Evolutionary conservation across 2,113 vertebrate genomes (phyloP).

Genomic region (Camelus dromedarius): DNA sequence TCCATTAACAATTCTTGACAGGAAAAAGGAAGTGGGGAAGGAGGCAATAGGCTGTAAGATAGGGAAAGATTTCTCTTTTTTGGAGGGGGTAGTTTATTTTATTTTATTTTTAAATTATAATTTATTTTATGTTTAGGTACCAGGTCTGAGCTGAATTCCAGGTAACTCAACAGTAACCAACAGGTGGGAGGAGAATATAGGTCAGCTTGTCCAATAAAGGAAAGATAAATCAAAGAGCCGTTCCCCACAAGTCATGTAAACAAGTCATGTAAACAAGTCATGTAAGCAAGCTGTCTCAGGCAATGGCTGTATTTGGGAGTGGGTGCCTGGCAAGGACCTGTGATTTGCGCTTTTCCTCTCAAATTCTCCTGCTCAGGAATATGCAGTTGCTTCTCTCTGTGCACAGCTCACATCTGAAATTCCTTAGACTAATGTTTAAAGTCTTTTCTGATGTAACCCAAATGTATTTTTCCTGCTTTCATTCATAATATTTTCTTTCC

Average conservation of each 20-base stretch:
- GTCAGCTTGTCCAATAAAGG: neutral
- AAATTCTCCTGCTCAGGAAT: neutral
- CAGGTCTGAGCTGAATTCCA: neutral
- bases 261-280: too few relatives aligned
- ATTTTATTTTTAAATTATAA: neutral
- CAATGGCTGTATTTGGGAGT: neutral
- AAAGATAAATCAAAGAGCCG: neutral
- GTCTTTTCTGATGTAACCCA: neutral
- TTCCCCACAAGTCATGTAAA: neutral
- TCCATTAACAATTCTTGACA: neutral
- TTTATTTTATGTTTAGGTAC: neutral
- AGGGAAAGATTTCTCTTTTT: neutral
- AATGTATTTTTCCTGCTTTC: neutral
- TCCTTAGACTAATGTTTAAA: neutral
- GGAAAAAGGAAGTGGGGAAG: neutral
- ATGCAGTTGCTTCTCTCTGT: neutral
- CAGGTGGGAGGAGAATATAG: neutral
- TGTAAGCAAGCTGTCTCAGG: neutral
- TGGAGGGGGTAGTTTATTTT: neutral
- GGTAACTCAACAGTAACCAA: neutral
- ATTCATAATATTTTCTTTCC: neutral
- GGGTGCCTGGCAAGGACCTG: neutral
- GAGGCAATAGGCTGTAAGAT: neutral
- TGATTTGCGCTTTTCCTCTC: neutral
- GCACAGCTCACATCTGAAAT: neutral